Conservation (phyloP, 2,113 vertebrate species). For the Isichthys henryi region DNA sequence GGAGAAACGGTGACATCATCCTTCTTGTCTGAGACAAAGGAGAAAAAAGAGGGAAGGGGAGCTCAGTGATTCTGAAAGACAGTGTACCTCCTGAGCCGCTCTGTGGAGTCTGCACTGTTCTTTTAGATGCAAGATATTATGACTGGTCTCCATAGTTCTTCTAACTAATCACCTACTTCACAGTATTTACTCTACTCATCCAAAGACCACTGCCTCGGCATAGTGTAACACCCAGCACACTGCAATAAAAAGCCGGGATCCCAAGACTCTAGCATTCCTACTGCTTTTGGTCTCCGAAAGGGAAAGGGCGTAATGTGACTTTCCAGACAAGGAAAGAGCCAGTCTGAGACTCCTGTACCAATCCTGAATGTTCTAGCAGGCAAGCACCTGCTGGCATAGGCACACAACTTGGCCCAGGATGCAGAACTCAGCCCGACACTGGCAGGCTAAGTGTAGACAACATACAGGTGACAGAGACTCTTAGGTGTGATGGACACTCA, state of each 20-base stretch:
- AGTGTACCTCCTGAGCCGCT: background rate
- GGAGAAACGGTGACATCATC: conserved; percentile 66
- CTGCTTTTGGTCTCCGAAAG: background rate
- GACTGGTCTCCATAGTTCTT: background rate
- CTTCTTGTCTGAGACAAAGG: conserved; percentile 73
- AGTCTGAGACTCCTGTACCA: background rate
- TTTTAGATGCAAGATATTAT: background rate
- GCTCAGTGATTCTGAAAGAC: background rate
- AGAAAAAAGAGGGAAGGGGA: conserved; percentile 38
- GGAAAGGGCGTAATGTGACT: background rate
- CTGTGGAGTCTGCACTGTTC: background rate
- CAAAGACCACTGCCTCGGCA: background rate
- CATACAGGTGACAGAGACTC: background rate
- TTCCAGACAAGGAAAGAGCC: background rate
- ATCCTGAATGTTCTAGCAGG: background rate
- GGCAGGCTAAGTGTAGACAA: background rate
- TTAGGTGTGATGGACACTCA: background rate
- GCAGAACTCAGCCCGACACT: background rate
- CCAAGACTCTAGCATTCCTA: background rate
- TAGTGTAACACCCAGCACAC: background rate
- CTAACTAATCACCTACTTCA: background rate
- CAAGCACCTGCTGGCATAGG: background rate
- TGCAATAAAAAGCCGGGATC: background rate
- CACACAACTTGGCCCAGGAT: background rate
- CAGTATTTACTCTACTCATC: background rate